These are phyloP conservation scores for Periophthalmodon schlosseri DNA, from an alignment of 2,113 vertebrate genomes.

Conservation along the genomic window DNA sequence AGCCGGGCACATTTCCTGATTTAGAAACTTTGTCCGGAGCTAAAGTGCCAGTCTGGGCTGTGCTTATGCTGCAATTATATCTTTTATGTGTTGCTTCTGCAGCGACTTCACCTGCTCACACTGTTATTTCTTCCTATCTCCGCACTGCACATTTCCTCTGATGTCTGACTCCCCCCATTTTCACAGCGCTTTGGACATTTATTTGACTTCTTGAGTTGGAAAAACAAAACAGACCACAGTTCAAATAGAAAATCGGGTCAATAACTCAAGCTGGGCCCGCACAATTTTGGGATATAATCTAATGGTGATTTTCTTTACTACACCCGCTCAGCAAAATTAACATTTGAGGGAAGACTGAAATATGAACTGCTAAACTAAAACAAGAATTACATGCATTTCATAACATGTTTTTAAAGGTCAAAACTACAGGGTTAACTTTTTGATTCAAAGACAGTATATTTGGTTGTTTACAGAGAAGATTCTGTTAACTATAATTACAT, in stretches of 20 bases:
- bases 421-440: too few species aligned
- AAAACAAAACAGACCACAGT: conserved; percentile 12
- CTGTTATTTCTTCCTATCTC: conserved; percentile 25
- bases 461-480: too few species aligned
- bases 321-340: too few species aligned
- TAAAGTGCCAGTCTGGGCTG: conserved; percentile 32
- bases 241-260: background rate
- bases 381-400: too few species aligned
- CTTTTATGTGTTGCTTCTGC: conserved; percentile 49
- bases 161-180: conserved; percentile 20
- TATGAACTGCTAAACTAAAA: too few species aligned
- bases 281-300: too few species aligned
- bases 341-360: too few species aligned
- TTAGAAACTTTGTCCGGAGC: conserved; percentile 32
- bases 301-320: too few species aligned
- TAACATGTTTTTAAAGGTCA: too few species aligned
- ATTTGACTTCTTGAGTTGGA: conserved; percentile 5
- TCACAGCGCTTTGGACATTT: conserved; percentile 19
- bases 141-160: conserved; percentile 41
- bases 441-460: too few species aligned
- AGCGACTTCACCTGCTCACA: conserved; percentile 40
- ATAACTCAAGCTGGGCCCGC: too few species aligned
- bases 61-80: conserved; percentile 42
- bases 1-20: conserved; percentile 38
- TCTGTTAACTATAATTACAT: too few species aligned